Evolutionary conservation across 92 coral and sea anemone species (phyloP).

Genomic region (Palythoa grandiflora): DNA sequence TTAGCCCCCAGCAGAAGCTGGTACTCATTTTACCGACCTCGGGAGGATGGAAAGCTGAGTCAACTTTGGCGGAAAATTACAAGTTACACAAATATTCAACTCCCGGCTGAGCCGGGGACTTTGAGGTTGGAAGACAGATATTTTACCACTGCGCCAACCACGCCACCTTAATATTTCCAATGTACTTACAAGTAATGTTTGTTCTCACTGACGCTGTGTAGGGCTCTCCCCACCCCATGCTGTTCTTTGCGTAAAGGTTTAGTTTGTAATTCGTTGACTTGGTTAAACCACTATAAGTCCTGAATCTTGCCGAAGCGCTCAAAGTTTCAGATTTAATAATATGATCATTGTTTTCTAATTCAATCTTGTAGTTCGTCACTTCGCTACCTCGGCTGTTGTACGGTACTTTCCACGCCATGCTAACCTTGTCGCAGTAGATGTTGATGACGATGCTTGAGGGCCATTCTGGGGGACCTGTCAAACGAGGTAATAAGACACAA

Average conservation of each 20-base stretch:
- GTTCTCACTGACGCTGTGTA: neutral
- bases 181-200: constrained; percentile 11
- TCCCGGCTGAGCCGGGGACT: too few species aligned
- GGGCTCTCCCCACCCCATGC: constrained; percentile 25
- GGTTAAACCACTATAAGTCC: neutral
- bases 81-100: too few species aligned
- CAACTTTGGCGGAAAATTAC: too few species aligned
- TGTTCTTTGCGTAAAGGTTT: constrained; percentile 1
- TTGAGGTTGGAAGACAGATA: too few species aligned
- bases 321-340: constrained; percentile 10
- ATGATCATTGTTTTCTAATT: constrained; percentile 11
- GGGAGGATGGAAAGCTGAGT: too few species aligned
- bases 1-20: too few species aligned
- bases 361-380: constrained; percentile 30
- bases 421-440: constrained; percentile 15
- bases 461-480: constrained; percentile 33
- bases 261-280: constrained; percentile 22
- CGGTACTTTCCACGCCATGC: neutral
- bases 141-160: too few species aligned
- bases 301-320: constrained; percentile 28
- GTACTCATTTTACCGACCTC: too few species aligned
- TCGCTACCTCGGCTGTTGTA: constrained; percentile 4
- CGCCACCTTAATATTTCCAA: too few species aligned
- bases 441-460: neutral
- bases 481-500: neutral